These are phyloP conservation scores for Diplosoma virens DNA, from an alignment of 23 tunicate genomes.

Conservation along the genomic window DNA sequence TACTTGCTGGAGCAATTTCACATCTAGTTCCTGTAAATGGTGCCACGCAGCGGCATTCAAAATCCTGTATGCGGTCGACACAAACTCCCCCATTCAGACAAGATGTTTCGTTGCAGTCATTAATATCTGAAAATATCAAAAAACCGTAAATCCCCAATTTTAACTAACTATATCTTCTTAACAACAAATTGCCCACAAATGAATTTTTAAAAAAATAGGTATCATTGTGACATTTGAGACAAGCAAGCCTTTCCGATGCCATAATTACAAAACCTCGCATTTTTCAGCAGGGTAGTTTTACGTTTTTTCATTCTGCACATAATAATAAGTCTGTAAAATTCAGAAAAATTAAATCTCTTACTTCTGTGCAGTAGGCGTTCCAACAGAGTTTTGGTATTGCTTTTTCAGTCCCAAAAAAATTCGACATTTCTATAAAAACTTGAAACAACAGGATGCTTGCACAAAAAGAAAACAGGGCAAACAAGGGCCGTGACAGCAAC, in stretches of 20 bases:
- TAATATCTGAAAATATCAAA: background rate
- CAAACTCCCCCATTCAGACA: background rate
- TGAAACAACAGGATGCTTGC: background rate
- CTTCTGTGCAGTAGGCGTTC: background rate
- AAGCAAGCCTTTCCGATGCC: background rate
- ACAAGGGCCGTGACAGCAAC: no score
- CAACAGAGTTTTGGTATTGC: background rate
- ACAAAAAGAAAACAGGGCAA: no score
- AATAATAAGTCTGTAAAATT: no score
- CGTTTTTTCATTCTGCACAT: no score
- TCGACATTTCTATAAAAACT: no score
- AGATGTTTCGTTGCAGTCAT: background rate
- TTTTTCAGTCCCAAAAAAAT: background rate
- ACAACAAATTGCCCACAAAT: background rate
- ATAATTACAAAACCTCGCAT: background rate
- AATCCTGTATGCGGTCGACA: background rate
- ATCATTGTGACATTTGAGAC: background rate
- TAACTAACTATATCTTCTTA: no score
- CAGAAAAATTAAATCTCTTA: no score
- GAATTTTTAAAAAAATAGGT: background rate
- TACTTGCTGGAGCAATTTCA: background rate
- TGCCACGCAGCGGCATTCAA: background rate
- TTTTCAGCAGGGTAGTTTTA: no score
- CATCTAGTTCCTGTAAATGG: background rate
- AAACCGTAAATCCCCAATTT: no score